phyloP scores from a whole-genome alignment of 2,113 vertebrate genomes.

The Corynorhinus townsendii region DNA sequence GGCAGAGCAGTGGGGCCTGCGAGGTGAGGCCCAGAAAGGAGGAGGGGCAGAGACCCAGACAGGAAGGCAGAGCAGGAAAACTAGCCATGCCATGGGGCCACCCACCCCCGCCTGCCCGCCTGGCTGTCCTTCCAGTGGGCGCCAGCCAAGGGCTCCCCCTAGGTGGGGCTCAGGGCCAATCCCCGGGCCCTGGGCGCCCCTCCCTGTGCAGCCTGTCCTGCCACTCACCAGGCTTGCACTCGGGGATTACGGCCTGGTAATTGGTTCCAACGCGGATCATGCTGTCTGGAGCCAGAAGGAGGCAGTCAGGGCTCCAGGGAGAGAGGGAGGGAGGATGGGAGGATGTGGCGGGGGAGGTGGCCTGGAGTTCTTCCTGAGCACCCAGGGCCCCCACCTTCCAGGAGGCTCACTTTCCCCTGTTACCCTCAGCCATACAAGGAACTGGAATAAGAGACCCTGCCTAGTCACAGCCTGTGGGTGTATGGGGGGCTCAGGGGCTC shows the following conservation, averaged over 20 bases:
- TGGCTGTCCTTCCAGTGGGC: conserved; percentile 11
- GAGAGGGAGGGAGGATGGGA: neutral
- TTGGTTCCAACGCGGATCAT: conserved; percentile 95
- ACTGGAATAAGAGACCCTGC: conserved; percentile 18
- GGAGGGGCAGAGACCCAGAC: conserved; percentile 38
- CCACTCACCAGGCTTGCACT: conserved; percentile 91
- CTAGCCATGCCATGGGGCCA: conserved; percentile 25
- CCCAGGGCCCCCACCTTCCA: conserved; percentile 3
- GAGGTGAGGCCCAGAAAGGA: neutral
- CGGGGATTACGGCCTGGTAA: conserved; percentile 94
- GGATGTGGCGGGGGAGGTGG: conserved; percentile 45
- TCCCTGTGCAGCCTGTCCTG: conserved; percentile 20
- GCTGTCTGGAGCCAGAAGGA: conserved; percentile 83
- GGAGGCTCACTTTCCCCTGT: conserved; percentile 31
- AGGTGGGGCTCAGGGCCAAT: conserved; percentile 60
- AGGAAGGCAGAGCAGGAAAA: conserved; percentile 54
- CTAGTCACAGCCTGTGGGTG: neutral
- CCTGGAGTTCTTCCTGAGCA: conserved; percentile 50
- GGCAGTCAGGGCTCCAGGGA: conserved; percentile 46
- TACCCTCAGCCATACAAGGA: neutral
- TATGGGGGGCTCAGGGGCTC: too few species aligned
- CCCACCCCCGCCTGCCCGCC: neutral
- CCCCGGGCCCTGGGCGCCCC: neutral
- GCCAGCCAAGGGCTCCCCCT: conserved; percentile 43
- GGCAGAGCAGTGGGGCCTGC: neutral